Evolutionary conservation across 2,113 vertebrate species (phyloP), one percentile per base, ranked within the genome.

Genomic region (Brachypteracias leptosomus): DNA sequence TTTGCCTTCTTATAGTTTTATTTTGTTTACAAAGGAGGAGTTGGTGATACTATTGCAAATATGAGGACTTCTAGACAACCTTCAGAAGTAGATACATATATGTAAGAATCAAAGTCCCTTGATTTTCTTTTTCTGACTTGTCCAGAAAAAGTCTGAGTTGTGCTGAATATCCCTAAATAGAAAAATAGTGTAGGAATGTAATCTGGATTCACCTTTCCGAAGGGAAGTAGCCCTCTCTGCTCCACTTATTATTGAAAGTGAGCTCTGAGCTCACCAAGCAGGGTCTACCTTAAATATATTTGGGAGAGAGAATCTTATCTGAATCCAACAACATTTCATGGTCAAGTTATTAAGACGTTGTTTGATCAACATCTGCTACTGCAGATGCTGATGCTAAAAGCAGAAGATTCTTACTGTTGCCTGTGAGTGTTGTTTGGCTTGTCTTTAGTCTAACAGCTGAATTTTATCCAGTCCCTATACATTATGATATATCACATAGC

Each of bases 161-260:
- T 67, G n/a, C 20, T 85, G 31, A 10, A 1, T 71, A 18, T 81
- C 26, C 74, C 55, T 78, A 22, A 92, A 42, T n/a, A 38, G 25
- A 13, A 61, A 85, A 81, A 7, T 29, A 47, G 8, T 17, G 13
- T 58, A 18, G 31, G 7, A 78, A 78, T 1, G 2, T 46, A 59
- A 44, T 0, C 1, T 70, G 20, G 5, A 44, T 74, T 77, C 16
- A 47, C 0, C 1, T 67, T 18, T 70, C 57, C 12, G n/a, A 78
- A 52, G 24, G 20, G 71, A 82, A 44, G 16, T 18, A 78, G 21
- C 17, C 10, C 4, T 40, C 46, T 73, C 33, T 72, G 3, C n/a
- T 78, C 15, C 26, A 42, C 22, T 73, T 57, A 14, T 13, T 54
- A 62, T 5, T 73, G 33, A 75, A 47, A 58, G 16, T 17, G 51